These are phyloP conservation scores for Monochamus saltuarius DNA, from an alignment of 1,140 invertebrate genomes.

Conservation along the genomic window DNA sequence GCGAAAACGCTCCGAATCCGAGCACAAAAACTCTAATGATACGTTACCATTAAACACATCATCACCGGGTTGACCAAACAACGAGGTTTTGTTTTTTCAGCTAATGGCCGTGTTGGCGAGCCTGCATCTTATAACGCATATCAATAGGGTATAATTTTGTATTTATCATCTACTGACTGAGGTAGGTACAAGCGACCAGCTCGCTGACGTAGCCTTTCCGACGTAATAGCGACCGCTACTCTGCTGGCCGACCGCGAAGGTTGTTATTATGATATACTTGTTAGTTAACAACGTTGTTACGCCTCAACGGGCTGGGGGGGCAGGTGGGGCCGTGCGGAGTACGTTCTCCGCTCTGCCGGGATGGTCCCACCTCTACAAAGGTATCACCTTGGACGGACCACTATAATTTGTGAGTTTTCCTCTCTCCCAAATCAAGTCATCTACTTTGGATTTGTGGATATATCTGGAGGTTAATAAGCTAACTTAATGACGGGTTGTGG, in stretches of 20 bases:
- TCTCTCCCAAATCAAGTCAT: slow-evolving; percentile 42
- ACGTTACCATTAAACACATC: slow-evolving; percentile 39
- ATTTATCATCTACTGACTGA: slow-evolving; percentile 48
- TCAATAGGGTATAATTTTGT: slow-evolving; percentile 51
- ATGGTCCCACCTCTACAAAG: slow-evolving; percentile 8
- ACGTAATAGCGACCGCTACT: not conserved
- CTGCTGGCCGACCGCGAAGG: slow-evolving; percentile 23
- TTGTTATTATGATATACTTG: slow-evolving; percentile 45
- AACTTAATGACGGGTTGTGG: slow-evolving; percentile 32
- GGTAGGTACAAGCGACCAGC: slow-evolving; percentile 45
- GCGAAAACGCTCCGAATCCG: not conserved
- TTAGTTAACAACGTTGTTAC: slow-evolving; percentile 45
- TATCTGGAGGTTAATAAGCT: slow-evolving; percentile 37
- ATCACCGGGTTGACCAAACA: slow-evolving; percentile 15
- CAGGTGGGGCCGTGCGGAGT: slow-evolving; percentile 9
- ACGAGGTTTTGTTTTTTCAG: slow-evolving; percentile 22
- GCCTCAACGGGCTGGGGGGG: slow-evolving; percentile 3
- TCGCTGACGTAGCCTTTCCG: not conserved
- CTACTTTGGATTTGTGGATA: slow-evolving; percentile 39
- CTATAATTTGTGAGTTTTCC: slow-evolving; percentile 22
- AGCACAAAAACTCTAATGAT: slow-evolving; percentile 35
- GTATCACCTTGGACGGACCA: slow-evolving; percentile 8
- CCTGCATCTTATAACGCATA: slow-evolving; percentile 38
- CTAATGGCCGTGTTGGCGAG: slow-evolving; percentile 34
- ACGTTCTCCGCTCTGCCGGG: not conserved